These are phyloP conservation scores for Spisula subtruncata DNA, from an alignment of 2,888 invertebrate genomes.

Conservation along the genomic window DNA sequence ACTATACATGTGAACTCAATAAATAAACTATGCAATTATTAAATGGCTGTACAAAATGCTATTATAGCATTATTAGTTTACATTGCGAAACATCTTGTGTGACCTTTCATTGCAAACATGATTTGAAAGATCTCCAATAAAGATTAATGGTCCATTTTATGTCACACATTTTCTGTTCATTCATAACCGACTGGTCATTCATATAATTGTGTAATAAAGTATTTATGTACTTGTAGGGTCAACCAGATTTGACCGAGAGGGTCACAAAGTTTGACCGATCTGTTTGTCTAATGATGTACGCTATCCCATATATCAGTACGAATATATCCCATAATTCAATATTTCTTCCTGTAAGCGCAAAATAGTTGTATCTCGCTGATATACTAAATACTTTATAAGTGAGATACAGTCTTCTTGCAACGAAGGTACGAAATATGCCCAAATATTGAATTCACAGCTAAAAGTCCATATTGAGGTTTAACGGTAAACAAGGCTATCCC, in stretches of 20 bases:
- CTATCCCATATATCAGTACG: background rate
- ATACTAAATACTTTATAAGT: background rate
- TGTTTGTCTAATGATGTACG: background rate
- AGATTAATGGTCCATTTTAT: background rate
- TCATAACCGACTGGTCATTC: constrained; percentile 14
- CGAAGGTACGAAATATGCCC: too few species aligned
- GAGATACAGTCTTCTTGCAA: too few species aligned
- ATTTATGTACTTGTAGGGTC: background rate
- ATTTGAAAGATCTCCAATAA: background rate
- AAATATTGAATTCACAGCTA: too few species aligned
- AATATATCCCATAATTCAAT: constrained; percentile 16
- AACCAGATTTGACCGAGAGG: too few species aligned
- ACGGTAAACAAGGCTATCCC: background rate
- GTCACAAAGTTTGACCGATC: background rate
- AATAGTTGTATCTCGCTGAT: background rate
- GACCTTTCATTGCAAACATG: background rate
- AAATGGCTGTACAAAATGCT: background rate
- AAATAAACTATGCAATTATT: background rate
- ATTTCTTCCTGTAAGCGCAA: background rate
- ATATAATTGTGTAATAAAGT: background rate
- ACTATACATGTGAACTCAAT: too few species aligned
- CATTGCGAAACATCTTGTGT: background rate
- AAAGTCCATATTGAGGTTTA: background rate
- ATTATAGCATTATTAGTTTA: background rate
- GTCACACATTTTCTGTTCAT: background rate